A percentile compares a stretch with the other conserved stretches of the same genome.
Conservation (phyloP, 2,888 invertebrate species). For the Aspidapion aeneum region DNA sequence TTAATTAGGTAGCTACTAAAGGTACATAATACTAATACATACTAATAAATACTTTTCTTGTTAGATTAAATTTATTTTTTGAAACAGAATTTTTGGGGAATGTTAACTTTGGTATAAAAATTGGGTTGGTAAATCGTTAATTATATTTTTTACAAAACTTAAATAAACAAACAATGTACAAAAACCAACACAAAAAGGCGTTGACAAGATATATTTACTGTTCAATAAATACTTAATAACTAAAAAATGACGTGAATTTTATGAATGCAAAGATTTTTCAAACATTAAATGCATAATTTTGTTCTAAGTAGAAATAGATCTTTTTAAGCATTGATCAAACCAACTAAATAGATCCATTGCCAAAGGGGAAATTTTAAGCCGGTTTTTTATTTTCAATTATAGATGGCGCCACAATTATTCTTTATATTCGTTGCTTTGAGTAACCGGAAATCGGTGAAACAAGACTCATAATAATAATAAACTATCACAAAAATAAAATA, state of each 20-base stretch:
- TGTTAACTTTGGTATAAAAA: conserved; percentile 68
- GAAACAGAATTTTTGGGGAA: conserved; percentile 57
- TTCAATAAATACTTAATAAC: conserved; percentile 24
- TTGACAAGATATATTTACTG: background rate
- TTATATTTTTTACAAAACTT: conserved; percentile 25
- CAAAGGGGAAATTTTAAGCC: background rate
- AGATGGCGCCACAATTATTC: too few relatives aligned
- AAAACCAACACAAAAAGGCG: too few relatives aligned
- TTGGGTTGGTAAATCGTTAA: conserved; percentile 46
- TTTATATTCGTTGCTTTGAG: too few relatives aligned
- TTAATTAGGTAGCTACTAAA: conserved; percentile 27
- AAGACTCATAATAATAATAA: background rate
- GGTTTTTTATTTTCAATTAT: too few relatives aligned
- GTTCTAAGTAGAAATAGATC: too few relatives aligned
- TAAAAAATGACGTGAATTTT: too few relatives aligned
- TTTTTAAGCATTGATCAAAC: too few relatives aligned
- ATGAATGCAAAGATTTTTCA: background rate
- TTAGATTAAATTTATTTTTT: conserved; percentile 42
- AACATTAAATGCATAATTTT: too few relatives aligned
- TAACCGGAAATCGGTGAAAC: too few relatives aligned
- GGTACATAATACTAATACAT: conserved; percentile 33
- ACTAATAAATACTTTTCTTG: conserved; percentile 43
- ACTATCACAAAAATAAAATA: conserved; percentile 5
- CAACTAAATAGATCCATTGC: too few relatives aligned
- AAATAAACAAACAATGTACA: conserved; percentile 22